Conservation (phyloP, 2,113 vertebrate species). For the Leptobrachium leishanense region DNA sequence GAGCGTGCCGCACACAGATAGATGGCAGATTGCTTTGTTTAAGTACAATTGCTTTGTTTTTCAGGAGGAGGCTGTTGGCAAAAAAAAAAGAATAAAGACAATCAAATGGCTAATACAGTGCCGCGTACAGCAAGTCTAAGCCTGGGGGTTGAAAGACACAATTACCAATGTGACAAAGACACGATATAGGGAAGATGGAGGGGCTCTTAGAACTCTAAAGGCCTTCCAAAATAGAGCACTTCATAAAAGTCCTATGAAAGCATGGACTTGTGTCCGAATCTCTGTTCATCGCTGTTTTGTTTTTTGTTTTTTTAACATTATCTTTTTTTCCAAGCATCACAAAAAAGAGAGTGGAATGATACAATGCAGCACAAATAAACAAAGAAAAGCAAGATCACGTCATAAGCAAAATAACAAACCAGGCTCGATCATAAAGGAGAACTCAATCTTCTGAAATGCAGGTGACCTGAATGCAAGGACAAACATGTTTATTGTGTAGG, state of each 20-base stretch:
- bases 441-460: no score
- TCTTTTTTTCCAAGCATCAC: not conserved
- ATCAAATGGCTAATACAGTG: constrained; percentile 47
- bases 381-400: not conserved
- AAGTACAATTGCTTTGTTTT: constrained; percentile 49
- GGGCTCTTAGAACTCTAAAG: constrained; percentile 43
- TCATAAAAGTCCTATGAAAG: constrained; percentile 45
- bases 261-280: constrained; percentile 24
- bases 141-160: constrained; percentile 48
- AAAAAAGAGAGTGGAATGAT: not conserved
- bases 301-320: constrained; percentile 4
- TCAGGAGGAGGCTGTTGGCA: constrained; percentile 48
- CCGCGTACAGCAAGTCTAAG: constrained; percentile 37
- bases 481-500: no score
- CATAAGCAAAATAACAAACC: not conserved
- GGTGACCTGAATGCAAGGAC: no score
- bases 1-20: constrained; percentile 38
- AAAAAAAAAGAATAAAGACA: constrained; percentile 39
- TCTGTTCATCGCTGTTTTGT: constrained; percentile 40
- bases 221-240: constrained; percentile 45
- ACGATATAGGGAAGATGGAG: constrained; percentile 47
- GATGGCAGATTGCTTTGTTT: constrained; percentile 50
- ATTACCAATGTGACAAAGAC: constrained; percentile 50
- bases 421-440: not conserved
- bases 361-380: constrained; percentile 9